Percentiles rank a stretch among this genome's conserved stretches.
phyloP scores from a whole-genome alignment of 2,888 invertebrate genomes.

The Euzophera pinguis region DNA sequence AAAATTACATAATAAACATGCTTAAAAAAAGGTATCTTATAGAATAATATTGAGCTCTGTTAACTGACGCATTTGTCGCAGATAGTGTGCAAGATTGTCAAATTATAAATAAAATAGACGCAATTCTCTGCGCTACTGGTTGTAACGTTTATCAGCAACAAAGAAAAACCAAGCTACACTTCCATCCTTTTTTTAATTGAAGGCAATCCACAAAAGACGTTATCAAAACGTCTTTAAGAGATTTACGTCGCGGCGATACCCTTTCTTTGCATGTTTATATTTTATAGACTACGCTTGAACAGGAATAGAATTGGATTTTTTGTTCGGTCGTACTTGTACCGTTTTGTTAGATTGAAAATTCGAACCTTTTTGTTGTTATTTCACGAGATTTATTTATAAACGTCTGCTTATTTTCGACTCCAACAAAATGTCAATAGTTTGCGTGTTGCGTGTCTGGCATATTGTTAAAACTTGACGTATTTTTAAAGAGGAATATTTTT shows the following conservation, averaged over 20 bases:
- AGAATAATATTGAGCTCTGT: no score
- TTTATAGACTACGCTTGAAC: constrained; percentile 4
- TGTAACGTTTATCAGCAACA: no score
- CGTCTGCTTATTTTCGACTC: not conserved
- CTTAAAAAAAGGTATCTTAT: no score
- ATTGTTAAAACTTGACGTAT: no score
- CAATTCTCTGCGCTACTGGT: no score
- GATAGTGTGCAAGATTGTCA: no score
- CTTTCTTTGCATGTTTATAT: constrained; percentile 10
- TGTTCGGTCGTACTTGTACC: constrained; percentile 1
- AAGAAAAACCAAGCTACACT: not conserved
- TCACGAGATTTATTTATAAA: not conserved
- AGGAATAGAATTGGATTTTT: constrained; percentile 2
- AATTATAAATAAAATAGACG: no score
- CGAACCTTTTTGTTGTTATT: not conserved
- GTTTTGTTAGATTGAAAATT: constrained; percentile 8
- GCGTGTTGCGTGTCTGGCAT: no score
- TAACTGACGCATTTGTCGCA: no score
- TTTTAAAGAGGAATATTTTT: no score
- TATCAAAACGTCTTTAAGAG: constrained; percentile 8
- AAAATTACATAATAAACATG: no score
- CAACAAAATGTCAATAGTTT: no score
- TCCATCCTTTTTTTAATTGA: not conserved
- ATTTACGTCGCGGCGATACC: constrained; percentile 7
- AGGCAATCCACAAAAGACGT: constrained; percentile 1